A percentile compares a stretch with the other conserved stretches of the same genome.
phyloP scores from a whole-genome alignment of 1,140 invertebrate species.

The Drosophila nigromelanica region DNA sequence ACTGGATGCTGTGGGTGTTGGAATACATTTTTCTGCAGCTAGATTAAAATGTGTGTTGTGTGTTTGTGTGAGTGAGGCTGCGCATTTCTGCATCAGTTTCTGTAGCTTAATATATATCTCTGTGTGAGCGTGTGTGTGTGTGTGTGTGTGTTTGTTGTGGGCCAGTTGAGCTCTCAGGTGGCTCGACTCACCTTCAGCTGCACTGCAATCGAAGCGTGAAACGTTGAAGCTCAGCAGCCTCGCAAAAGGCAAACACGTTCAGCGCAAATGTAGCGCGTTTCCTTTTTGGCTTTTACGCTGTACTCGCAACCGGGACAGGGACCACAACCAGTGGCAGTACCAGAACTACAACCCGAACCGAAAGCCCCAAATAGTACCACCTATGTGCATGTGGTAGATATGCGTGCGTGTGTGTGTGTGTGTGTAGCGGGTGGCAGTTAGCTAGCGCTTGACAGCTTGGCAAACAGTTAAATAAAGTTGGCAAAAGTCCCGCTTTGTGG shows the following conservation, averaged over 20 bases:
- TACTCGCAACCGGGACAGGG: slow-evolving; percentile 15
- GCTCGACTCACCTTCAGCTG: slow-evolving; percentile 32
- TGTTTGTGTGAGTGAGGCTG: slow-evolving; percentile 7
- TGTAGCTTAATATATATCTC: neutral
- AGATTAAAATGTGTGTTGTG: slow-evolving; percentile 65
- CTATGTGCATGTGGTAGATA: neutral
- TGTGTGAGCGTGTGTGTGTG: neutral
- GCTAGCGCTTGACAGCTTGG: slow-evolving; percentile 78
- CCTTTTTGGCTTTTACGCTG: slow-evolving; percentile 68
- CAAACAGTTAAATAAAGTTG: slow-evolving; percentile 82
- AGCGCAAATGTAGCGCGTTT: slow-evolving; percentile 77
- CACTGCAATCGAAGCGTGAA: slow-evolving; percentile 74
- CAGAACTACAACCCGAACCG: slow-evolving; percentile 1
- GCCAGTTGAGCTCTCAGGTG: slow-evolving; percentile 23
- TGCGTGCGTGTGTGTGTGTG: slow-evolving; percentile 18
- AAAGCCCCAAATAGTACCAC: slow-evolving; percentile 24
- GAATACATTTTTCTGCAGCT: slow-evolving; percentile 47
- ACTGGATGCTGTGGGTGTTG: slow-evolving; percentile 47
- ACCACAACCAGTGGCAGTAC: slow-evolving; percentile 12
- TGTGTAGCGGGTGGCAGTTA: slow-evolving; percentile 57
- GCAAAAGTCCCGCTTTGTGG: slow-evolving; percentile 48
- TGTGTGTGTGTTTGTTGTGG: slow-evolving; percentile 12
- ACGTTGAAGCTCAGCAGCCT: slow-evolving; percentile 52
- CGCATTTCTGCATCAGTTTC: slow-evolving; percentile 22
- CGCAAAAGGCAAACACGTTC: slow-evolving; percentile 76